Conservation (phyloP, 2,797 vertebrate genomes). For the Capromys pilorides region DNA sequence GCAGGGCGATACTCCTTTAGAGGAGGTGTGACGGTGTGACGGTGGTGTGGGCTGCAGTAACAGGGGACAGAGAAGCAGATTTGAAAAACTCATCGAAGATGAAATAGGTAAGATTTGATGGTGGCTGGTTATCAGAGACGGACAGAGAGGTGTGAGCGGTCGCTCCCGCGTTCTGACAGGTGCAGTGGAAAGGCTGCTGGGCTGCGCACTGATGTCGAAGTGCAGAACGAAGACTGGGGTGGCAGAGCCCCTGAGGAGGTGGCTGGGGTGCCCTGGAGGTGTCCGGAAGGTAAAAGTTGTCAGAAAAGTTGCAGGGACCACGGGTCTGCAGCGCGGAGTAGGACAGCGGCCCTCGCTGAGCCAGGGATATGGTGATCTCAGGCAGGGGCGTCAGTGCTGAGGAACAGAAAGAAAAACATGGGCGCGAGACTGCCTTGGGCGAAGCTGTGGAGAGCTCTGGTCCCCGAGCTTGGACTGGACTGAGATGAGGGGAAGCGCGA, state of each 20-base stretch:
- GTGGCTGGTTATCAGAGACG: not conserved
- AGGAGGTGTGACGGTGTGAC: not conserved
- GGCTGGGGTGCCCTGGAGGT: not conserved
- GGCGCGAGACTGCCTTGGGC: not conserved
- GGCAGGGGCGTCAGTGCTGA: not conserved
- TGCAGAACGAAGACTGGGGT: not conserved
- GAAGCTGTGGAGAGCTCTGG: not conserved
- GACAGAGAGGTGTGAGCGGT: not conserved
- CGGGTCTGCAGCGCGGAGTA: not conserved
- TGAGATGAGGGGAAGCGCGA: not conserved
- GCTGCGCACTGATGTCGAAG: not conserved
- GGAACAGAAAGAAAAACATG: not conserved
- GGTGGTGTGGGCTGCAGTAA: not conserved
- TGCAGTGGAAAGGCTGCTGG: not conserved
- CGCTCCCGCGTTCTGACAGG: not conserved
- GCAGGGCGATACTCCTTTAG: fast-evolving
- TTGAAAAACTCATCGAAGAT: not conserved
- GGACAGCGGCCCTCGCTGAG: not conserved
- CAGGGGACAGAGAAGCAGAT: not conserved
- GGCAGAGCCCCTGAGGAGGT: not conserved
- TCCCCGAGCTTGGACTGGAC: not conserved
- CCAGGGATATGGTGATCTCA: fast-evolving
- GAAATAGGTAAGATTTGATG: not conserved
- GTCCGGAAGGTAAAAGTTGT: not conserved
- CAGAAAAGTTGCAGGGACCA: not conserved